Percentiles rank a stretch among this genome's conserved stretches.
Evolutionary conservation across 2,113 vertebrate genomes (phyloP).

Genomic region (Martes martes): DNA sequence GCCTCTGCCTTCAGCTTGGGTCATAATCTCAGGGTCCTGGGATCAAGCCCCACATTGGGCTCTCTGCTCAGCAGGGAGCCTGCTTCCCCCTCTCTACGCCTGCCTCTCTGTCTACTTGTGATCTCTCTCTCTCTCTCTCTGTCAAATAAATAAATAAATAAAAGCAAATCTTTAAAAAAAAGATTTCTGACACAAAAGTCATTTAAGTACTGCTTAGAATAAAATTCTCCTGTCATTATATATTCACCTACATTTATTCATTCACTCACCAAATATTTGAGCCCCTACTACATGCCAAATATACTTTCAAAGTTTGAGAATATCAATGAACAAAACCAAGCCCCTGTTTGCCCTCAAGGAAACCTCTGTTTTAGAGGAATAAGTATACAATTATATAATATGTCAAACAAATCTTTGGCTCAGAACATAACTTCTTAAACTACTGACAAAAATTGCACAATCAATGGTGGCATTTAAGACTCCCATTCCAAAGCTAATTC

Average conservation of each 20-base stretch:
- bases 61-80: neutral
- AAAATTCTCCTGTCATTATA: neutral
- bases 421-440: neutral
- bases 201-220: neutral
- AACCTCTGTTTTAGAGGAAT: neutral
- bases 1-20: neutral
- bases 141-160: neutral
- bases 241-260: neutral
- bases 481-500: neutral
- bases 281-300: neutral
- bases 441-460: neutral
- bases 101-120: no score
- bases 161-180: neutral
- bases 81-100: neutral
- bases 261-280: neutral
- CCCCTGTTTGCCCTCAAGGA: neutral
- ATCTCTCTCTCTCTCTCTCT: neutral
- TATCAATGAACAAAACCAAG: neutral
- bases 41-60: neutral
- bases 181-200: conserved; percentile 1
- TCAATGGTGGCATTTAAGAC: neutral
- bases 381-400: neutral
- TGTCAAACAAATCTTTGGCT: neutral
- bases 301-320: neutral
- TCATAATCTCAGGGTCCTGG: neutral